A percentile compares a stretch with the other conserved stretches of the same genome.
These are phyloP conservation scores for Augochlora pura DNA, from an alignment of 1,140 invertebrate genomes.

Conservation along the genomic window DNA sequence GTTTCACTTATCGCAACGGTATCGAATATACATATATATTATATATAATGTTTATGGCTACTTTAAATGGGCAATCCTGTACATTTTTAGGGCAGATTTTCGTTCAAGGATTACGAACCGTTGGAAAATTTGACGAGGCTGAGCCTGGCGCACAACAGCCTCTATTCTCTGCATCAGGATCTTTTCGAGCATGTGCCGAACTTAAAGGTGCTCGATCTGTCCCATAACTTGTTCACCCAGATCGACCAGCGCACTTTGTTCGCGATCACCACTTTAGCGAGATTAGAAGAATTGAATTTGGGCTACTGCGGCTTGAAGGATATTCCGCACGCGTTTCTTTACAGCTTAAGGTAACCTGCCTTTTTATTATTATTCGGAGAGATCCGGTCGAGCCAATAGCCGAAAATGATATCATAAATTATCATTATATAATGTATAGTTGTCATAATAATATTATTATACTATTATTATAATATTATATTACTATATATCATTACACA, in stretches of 20 bases:
- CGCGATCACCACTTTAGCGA: conserved; percentile 83
- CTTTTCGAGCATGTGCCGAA: conserved; percentile 86
- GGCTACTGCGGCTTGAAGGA: conserved; percentile 83
- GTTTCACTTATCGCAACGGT: no score
- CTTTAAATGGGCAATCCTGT: neutral
- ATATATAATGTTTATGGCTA: neutral
- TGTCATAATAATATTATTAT: neutral
- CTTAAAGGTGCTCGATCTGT: conserved; percentile 84
- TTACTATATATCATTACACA: no score
- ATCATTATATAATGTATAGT: no score
- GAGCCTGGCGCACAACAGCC: conserved; percentile 84
- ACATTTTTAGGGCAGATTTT: conserved; percentile 82
- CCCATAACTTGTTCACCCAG: conserved; percentile 84
- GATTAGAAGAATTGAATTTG: conserved; percentile 86
- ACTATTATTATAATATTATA: no score
- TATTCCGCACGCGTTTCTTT: conserved; percentile 84
- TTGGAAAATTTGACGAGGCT: conserved; percentile 83
- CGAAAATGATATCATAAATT: no score
- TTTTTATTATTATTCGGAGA: no score
- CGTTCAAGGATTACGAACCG: conserved; percentile 82
- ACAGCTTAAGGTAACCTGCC: conserved; percentile 65
- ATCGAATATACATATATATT: no score
- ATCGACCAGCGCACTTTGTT: conserved; percentile 83
- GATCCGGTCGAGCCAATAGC: no score
- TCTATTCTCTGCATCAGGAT: conserved; percentile 85